Conservation (phyloP, 2,113 vertebrate genomes). For the Nestor notabilis region DNA sequence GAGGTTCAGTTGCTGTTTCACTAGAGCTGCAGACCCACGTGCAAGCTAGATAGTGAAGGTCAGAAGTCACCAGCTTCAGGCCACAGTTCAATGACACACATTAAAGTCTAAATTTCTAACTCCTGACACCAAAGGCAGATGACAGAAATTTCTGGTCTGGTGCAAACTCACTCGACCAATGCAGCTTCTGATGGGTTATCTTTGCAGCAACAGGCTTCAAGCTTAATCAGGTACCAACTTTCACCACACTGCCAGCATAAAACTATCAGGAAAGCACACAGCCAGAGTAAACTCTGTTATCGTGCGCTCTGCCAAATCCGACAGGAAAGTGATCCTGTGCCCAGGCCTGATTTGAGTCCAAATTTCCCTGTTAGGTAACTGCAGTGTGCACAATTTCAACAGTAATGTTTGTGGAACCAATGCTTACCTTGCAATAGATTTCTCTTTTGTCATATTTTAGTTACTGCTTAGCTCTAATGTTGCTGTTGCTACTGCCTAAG, state of each 20-base stretch:
- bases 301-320: background rate
- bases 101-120: background rate
- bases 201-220: background rate
- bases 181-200: background rate
- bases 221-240: background rate
- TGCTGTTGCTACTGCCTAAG: background rate
- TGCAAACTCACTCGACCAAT: background rate
- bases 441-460: background rate
- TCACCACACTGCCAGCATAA: background rate
- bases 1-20: background rate
- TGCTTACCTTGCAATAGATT: background rate
- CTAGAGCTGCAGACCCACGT: background rate
- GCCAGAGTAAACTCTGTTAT: background rate
- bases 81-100: background rate
- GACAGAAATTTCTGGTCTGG: background rate
- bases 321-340: background rate
- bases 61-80: background rate
- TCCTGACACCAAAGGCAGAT: background rate
- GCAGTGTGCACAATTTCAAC: background rate
- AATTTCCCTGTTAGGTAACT: background rate
- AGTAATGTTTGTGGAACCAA: background rate
- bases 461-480: background rate
- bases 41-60: background rate
- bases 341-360: background rate
- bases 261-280: background rate